Evolutionary conservation across 2,888 invertebrate species (phyloP).

Genomic region (Scaptomyza flava): DNA sequence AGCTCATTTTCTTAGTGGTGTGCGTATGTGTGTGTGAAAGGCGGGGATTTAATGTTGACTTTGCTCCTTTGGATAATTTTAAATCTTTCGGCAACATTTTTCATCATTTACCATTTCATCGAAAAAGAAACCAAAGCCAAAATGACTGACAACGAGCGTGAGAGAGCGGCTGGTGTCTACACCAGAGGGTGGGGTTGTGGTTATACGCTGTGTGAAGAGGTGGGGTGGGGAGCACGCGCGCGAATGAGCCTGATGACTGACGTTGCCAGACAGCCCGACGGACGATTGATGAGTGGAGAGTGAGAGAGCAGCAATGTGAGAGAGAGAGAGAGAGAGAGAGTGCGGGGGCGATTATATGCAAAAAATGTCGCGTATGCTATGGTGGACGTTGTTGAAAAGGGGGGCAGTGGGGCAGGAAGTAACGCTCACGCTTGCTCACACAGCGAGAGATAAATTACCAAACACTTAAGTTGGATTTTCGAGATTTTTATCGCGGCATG

Average conservation of each 20-base stretch:
- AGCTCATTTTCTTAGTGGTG: slow-evolving; percentile 56
- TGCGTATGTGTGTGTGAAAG: background rate
- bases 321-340: slow-evolving; percentile 8
- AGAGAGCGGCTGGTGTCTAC: slow-evolving; percentile 11
- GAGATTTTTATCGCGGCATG: slow-evolving; percentile 83
- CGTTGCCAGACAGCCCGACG: slow-evolving; percentile 38
- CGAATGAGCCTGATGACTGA: slow-evolving; percentile 55
- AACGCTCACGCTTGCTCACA: slow-evolving; percentile 33
- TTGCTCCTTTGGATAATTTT: slow-evolving; percentile 79
- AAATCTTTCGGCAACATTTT: slow-evolving; percentile 83
- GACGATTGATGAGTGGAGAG: slow-evolving; percentile 42
- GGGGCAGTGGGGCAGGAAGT: slow-evolving; percentile 2
- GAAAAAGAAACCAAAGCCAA: slow-evolving; percentile 48
- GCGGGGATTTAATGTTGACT: slow-evolving; percentile 67
- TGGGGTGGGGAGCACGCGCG: slow-evolving; percentile 11
- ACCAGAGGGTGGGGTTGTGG: slow-evolving; percentile 57
- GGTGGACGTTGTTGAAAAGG: background rate
- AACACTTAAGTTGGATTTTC: slow-evolving; percentile 84
- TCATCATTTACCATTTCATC: slow-evolving; percentile 84
- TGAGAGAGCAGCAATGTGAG: background rate
- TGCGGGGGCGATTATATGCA: slow-evolving; percentile 46
- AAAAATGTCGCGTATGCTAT: slow-evolving; percentile 64
- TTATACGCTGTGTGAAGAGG: slow-evolving; percentile 23
- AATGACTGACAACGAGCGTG: slow-evolving; percentile 81
- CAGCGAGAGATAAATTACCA: slow-evolving; percentile 83